Base-by-base conservation (phyloP, 2,888 invertebrate species). In the Zeuzera pyrina region DNA sequence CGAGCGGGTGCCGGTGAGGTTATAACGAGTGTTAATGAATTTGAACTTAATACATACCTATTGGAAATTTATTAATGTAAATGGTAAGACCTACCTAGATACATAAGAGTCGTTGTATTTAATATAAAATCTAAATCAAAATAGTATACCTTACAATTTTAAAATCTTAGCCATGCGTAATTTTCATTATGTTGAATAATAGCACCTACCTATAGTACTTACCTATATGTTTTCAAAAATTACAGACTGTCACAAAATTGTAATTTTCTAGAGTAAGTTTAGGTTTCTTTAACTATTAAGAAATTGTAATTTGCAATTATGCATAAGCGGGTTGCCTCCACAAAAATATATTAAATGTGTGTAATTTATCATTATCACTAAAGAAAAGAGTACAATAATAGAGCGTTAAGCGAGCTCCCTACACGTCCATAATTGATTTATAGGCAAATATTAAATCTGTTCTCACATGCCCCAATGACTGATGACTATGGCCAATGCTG, bases 401-500 rank as follows among this genome's bases (percentile, higher is more conserved):
- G 59, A 65, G 64, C 61, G 62, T 60, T 62, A 67, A 65, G 61
- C 61, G 66, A 60, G 41, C 64, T 57, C 61, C 55, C 58, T 57
- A 62, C 68, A 65, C 57, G 67, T 57, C 60, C 45, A 49, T 76
- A 77, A 76, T 77, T 77, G 74, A 77, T 78, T 76, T 76, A 77
- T 77, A 76, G 77, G 74, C 70, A 76, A 77, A 78, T 78, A 77
- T 77, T 77, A 74, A 72, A 72, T 72, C 71, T 71, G 69, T 77
- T 79, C 77, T 69, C 76, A 66, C 74, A 66, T 58, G 57, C 63
- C 48, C 51, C 43, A 33, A 55, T 76, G 71, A 77, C 57, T 77
- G 66, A 78, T 78, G 73, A 65, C 68, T 63, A 52, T 42, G 49
- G 41, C 59, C 49, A 55, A 59, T 54, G 56, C 55, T 60, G 59